Evolutionary conservation across 2,888 invertebrate genomes (phyloP), one percentile per base, ranked within the genome.

Genomic region (Tetragnatha montana): DNA sequence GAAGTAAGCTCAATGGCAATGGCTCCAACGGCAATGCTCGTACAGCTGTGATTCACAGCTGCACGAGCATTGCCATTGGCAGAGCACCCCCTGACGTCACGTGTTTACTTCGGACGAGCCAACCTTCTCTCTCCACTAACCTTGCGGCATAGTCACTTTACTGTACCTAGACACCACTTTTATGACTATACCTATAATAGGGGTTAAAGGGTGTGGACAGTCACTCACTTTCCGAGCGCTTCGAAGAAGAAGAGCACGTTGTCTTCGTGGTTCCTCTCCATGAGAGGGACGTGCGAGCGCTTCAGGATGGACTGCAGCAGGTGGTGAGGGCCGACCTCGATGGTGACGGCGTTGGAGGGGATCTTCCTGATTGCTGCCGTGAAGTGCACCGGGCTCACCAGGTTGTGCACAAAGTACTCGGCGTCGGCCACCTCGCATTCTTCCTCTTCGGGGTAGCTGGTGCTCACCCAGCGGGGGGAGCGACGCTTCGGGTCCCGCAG

Each of bases 311-410:
- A 97, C 94, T 98, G 98, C 92, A 99, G 95, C 91, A 99, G 95
- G 92, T 97, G 96, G 94, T 98, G 98, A 17, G 99, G 99, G 10
- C 98, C 98, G 92, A 99, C 95, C 94, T 99, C 99, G 93, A 99
- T 95, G 91, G 96, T 95, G 91, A 99, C 95, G 6, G 98, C 97
- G 93, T 97, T 96, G 92, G 95, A 95, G n/a, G 99, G 99, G 75
- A 99, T 95, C 93, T 96, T 96, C 92, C 95, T 94, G 91, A 98
- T 93, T 6, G 97, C 98, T 93, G 98, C 98, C 93, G 98, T 96
- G 95, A 98, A 98, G 81, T 97, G 95, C 81, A 98, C 98, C 14
- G 98, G 98, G 85, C 97, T 98, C 90, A 98, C 94, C 92, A 98
- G 95, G 94, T 99, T 99, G 95, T 99, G 98, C 60, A 98, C 98